Base-by-base conservation (phyloP, 2,797 vertebrate genomes). In the Acridotheres tristis region DNA sequence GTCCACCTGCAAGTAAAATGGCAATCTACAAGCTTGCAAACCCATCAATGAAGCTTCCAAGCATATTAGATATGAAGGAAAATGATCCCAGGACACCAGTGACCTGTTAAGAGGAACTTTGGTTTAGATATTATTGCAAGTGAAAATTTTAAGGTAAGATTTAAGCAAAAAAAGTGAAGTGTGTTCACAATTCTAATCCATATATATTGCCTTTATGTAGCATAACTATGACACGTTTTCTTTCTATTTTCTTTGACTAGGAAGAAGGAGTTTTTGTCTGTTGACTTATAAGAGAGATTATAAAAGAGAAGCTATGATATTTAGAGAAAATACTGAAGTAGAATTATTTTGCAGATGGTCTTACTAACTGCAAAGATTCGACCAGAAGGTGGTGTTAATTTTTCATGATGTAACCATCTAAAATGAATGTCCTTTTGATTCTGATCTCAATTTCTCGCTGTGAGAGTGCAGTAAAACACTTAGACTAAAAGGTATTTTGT, bases 401-500 rank as follows among this genome's bases (percentile, higher is more conserved):
- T 90, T 77, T 91, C 63, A 25, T 19, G 18, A 55, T 26, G 40
- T 26, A 87, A 38, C 15, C 32, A 50, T 55, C 47, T 81, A 84
- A 91, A 30, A 71, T 40, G 21, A 86, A 53, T 55, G n/a, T 79
- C 63, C 69, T 93, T 89, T 61, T 73, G 67, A 90, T 54, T 74
- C 67, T 83, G 40, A 42, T 50, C 38, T 78, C 32, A 73, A 47
- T 96, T 96, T 95, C 50, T 89, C 45, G 59, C n/a, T 78, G 38
- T 61, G 51, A 78, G 87, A 94, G 62, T 93, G 68, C 17, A 82
- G 6, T 29, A 93, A 87, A 93, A 91, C n/a, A 83, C 9, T 61
- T 73, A 45, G 34, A 94, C 79, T 88, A 90, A 95, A 95, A 83
- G 73, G 43, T 77, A 71, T 45, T 95, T 96, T 90, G 77, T 91